Evolutionary conservation across 1,140 invertebrate genomes (phyloP).

Genomic region (Drosophila pachea): DNA sequence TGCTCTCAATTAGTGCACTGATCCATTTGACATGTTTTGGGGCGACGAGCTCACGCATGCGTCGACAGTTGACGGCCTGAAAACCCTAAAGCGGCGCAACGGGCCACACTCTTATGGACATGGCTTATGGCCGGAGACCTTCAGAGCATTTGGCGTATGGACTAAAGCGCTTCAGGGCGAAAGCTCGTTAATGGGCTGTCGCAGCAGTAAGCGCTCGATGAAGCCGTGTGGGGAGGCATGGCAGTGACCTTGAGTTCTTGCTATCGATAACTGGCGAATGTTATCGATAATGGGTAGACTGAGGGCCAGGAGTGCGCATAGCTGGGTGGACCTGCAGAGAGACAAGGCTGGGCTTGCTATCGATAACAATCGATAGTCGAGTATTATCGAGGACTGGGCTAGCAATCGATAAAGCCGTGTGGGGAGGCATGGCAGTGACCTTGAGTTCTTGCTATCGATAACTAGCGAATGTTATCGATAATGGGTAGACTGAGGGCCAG

Average conservation of each 20-base stretch:
- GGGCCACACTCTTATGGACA: conserved; percentile 6
- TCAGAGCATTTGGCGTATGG: background rate
- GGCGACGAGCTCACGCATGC: conserved; percentile 59
- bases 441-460: background rate
- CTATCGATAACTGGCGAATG: too few relatives aligned
- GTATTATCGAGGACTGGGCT: too few relatives aligned
- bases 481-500: too few relatives aligned
- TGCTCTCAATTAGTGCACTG: conserved; percentile 63
- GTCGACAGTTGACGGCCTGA: conserved; percentile 11
- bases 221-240: background rate
- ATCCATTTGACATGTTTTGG: conserved; percentile 66
- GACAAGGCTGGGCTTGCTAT: too few relatives aligned
- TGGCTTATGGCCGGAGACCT: conserved; percentile 16
- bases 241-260: background rate
- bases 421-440: background rate
- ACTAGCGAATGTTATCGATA: too few relatives aligned
- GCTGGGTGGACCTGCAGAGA: too few relatives aligned
- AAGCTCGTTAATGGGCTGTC: conserved; percentile 7
- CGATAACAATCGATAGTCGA: too few relatives aligned
- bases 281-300: too few relatives aligned
- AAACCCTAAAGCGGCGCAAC: background rate
- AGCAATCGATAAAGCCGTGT: too few relatives aligned
- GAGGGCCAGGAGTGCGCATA: too few relatives aligned
- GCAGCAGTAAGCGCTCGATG: conserved; percentile 5
- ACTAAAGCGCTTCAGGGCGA: background rate